Base-by-base conservation (phyloP, 2,888 invertebrate genomes). In the Perizoma flavofasciatum region DNA sequence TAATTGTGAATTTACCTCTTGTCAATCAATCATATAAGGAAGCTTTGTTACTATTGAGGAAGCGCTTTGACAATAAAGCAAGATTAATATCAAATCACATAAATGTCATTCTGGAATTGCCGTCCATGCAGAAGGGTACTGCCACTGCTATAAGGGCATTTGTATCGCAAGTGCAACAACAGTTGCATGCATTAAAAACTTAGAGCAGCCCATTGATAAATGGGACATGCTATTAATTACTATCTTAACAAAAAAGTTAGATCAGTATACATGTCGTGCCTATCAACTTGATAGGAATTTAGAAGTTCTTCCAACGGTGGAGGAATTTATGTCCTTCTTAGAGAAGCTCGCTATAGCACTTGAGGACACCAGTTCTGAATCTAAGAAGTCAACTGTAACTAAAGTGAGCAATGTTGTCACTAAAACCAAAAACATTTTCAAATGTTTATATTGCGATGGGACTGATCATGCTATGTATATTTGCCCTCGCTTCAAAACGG, bases 111-210 rank as follows among this genome's bases (percentile, higher is more conserved):
- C 10, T 48, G 35, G 47, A 48, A 35, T 48, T 48, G 35, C 47
- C 47, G 35, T 35, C 47, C 1, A 48, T 48, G 52, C 63, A 66
- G 32, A 68, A 66, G 46, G 67, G 66, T 4, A 66, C 65, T 33
- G 65, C 71, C 32, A 49, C 58, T 35, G 45, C 60, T 39, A 60
- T 67, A 56, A 56, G 68, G 50, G 8, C 58, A n/a, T 66, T 66
- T 53, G 22, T 62, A 9, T 63, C 63, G 1, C n/a, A 60, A 35
- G 44, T 63, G 6, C 45, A 61, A n/a, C 66, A 63, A 55, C 63
- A 63, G 40, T 39, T 63, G 11, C 51, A 59, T 51, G 59, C 63
- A 0, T 45, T 63, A 34, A 63, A 51, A 63, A 54, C 7, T 45
- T 55, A 34, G 32, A 44, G 35, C 35, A 55, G 44, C 55, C 55